Evolutionary conservation across 1,140 invertebrate genomes (phyloP), one percentile per base, ranked within the genome.

Genomic region (Bombus soroeensis): DNA sequence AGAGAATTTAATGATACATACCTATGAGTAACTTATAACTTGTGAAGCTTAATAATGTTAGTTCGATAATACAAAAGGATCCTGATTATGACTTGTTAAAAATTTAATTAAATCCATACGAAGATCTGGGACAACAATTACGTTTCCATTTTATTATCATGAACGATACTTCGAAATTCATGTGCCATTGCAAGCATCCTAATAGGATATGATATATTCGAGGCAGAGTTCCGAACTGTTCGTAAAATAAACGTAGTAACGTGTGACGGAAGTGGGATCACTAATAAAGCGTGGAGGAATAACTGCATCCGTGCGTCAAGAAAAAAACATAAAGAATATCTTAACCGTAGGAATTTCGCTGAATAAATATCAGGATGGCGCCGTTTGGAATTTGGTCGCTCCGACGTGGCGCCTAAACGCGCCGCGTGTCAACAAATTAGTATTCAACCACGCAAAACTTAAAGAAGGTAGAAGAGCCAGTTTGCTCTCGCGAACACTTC

Each of bases 301-400:
- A 76, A 68, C 73, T 70, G 81, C 47, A 41, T 32, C 34, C 34
- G 32, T 6, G 64, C 43, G 28, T 34, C 53, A 8, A n/a, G 32
- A 68, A 79, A 79, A 85, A 88, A 89, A 64, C 80, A 57, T 34
- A 86, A 84, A 79, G 76, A 84, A 84, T 84, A 84, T 79, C 70
- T 77, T 83, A 68, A 86, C 32, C 28, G 47, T 32, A 88, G 74
- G 84, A 88, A 89, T 90, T 85, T 82, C 79, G 71, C 66, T 80
- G 75, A 90, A 87, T 85, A 91, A 91, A 88, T 86, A 72, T 75
- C 59, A 66, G 81, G 68, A 80, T 87, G 87, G 70, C 81, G 89
- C 83, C 83, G 68, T 81, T 73, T 86, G 83, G 82, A 88, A 84
- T 91, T 87, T 74, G 77, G 68, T 34, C 64, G 81, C 70, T 80